Base-by-base conservation (phyloP, 2,888 invertebrate genomes). In the Callyntrura sp. region DNA sequence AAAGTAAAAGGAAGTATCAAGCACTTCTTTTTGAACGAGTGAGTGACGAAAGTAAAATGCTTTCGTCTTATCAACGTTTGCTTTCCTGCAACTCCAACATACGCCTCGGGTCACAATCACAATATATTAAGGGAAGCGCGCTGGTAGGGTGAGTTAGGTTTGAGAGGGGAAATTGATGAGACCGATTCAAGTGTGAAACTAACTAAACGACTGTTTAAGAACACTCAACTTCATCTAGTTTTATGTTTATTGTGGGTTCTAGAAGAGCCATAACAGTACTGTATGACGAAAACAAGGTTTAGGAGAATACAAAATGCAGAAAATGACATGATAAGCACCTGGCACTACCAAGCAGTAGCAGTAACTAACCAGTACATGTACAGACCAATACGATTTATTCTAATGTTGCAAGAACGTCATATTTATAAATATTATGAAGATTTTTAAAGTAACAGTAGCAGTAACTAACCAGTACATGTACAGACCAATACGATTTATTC, bases 11-110 rank as follows among this genome's bases (percentile, higher is more conserved):
- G 35, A 68, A 23, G 60, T 17, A 17, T 57, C 57, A 62, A 25
- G n/a, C 25, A 62, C 25, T 68, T 68, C n/a, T 68, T 17, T 2
- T 12, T 0, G 14, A 62, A 62, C 28, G 35, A 68, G n/a, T n/a
- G 35, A n/a, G 65, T 68, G 35, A 14, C 28, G 65, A 68, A 68
- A 28, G 65, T 28, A 35, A 68, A 68, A 17, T 68, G 35, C 14
- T 28, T 60, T 62, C 60, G 60, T 51, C 9, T 68, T 68, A 68
- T 68, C 65, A 35, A 35, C 65, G 28, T 14, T 68, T 68, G 28
- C 62, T 68, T 68, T 68, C 65, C 62, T 28, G 14, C 0, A 51
- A 51, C 3, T 35, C 1, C 28, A 35, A 28, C 5, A 17, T 68
- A 14, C 14, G 28, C 65, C 65, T 68, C 65, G 28, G 65, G 65